Base-by-base conservation (phyloP, 1,140 invertebrate genomes). In the Caenorhabditis remanei region DNA sequence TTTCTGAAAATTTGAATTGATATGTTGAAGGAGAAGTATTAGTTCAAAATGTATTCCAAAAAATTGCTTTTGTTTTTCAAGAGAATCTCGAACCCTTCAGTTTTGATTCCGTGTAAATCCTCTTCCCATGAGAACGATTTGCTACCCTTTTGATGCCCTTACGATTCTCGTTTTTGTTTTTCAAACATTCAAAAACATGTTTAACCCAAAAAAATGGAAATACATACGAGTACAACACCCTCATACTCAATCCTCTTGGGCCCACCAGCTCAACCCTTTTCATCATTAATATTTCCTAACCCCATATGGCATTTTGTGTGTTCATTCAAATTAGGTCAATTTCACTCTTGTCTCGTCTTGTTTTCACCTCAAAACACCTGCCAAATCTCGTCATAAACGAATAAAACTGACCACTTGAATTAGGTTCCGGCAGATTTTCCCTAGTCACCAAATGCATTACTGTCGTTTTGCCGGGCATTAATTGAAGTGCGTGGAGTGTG, bases 391-490 rank as follows among this genome's bases (percentile, higher is more conserved):
- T 19, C 9, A 2, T 11, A 43, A 50, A n/a, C 7, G 46, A 40
- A 40, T 13, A 41, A 21, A 67, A 79, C 90, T 85, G 43, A 98
- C 97, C 97, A 95, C 97, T 97, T 93, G 96, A 97, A 94, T 99
- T 99, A 90, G 98, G 97, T 94, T 99, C 97, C 91, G 98, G 98
- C 93, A 99, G 95, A 94, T 98, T 98, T 94, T 99, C 98, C 94
- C 98, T 95, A 90, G 98, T 97, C 92, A 99, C 97, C 90, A 99
- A 95, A 95, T 99, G 98, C 98, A 99, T 99, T 91, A 99, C 98
- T 93, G 97, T 98, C 90, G 97, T 99, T 94, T 97, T 97, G 90
- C 97, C 97, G 90, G 96, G 95, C 88, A 97, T 97, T 93, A 99
- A 95, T 92, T 97, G 97, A 91, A 99, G 95, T 90, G 98, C 98